Evolutionary conservation across 2,113 vertebrate genomes (phyloP).

Genomic region (Sakesphorus luctuosus): DNA sequence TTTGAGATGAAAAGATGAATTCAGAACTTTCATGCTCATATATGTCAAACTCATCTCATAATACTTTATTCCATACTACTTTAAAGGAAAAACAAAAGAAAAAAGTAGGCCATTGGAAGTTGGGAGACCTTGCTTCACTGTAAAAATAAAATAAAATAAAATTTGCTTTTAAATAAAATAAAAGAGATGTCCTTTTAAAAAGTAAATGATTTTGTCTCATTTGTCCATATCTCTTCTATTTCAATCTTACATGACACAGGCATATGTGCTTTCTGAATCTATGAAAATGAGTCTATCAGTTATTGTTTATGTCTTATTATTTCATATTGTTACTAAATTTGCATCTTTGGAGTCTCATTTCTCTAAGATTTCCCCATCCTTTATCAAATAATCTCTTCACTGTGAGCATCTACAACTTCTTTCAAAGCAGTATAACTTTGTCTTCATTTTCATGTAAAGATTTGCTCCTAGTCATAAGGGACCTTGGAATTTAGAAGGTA

Average conservation of each 20-base stretch:
- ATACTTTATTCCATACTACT: neutral
- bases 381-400: neutral
- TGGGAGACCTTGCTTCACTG: neutral
- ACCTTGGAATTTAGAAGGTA: neutral
- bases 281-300: neutral
- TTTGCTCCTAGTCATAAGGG: neutral
- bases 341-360: neutral
- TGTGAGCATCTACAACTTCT: neutral
- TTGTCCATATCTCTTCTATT: neutral
- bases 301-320: neutral
- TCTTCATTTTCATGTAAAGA: neutral
- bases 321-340: neutral
- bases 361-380: neutral
- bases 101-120: neutral
- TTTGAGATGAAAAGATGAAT: neutral
- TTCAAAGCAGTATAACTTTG: neutral
- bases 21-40: neutral
- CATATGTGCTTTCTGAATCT: neutral
- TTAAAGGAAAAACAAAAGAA: neutral
- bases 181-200: neutral
- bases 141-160: neutral
- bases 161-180: neutral
- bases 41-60: neutral
- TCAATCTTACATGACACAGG: neutral
- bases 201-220: neutral